Percentiles rank a stretch among this genome's conserved stretches.
phyloP scores from a whole-genome alignment of 1,140 invertebrate species.

The Pteromalus puparum region DNA sequence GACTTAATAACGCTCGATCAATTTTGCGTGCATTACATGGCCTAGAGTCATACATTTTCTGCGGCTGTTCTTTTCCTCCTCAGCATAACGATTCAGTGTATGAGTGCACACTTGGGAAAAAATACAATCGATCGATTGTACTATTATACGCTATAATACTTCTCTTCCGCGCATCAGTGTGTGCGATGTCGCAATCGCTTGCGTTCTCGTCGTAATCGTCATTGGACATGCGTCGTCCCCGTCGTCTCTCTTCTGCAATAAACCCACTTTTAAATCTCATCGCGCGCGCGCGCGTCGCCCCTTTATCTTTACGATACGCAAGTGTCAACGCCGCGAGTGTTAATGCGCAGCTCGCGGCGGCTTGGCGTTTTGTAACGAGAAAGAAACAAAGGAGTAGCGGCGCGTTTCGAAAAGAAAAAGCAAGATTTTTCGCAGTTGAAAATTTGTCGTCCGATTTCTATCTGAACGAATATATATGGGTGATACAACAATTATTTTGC shows the following conservation, averaged over 20 bases:
- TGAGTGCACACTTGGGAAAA: background rate
- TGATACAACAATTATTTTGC: no score
- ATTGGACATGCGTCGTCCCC: slow-evolving; percentile 26
- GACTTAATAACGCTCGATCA: slow-evolving; percentile 3
- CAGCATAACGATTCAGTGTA: background rate
- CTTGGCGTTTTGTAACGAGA: background rate
- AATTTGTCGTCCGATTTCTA: no score
- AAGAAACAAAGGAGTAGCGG: background rate
- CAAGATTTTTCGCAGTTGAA: background rate
- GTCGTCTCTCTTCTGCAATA: background rate
- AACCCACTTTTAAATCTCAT: slow-evolving; percentile 49
- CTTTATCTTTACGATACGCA: slow-evolving; percentile 47
- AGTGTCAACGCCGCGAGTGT: slow-evolving; percentile 26
- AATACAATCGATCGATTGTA: background rate
- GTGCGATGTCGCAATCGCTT: background rate
- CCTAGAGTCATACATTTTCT: background rate
- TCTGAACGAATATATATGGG: no score
- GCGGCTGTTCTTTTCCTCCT: background rate
- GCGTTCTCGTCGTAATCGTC: slow-evolving; percentile 21
- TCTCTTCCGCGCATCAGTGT: background rate
- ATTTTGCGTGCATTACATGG: background rate
- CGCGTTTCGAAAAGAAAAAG: background rate
- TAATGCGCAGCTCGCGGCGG: slow-evolving; percentile 2
- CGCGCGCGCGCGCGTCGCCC: slow-evolving; percentile 26
- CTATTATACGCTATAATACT: no score